Evolutionary conservation across 2,888 invertebrate species (phyloP).

Genomic region (Mesorhabditis belari): DNA sequence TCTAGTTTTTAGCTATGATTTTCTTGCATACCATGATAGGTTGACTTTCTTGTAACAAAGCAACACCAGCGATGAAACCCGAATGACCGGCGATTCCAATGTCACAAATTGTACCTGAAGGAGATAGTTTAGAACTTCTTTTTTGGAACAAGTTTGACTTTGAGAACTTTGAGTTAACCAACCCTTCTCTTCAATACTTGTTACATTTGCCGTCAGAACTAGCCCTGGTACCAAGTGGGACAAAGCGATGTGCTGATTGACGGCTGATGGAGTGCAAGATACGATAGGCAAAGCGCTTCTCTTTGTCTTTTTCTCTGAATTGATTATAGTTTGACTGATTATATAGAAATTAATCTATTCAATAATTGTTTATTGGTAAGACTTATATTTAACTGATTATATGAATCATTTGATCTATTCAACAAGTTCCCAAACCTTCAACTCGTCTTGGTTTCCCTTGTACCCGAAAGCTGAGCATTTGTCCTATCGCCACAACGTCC

Average conservation of each 20-base stretch:
- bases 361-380: too few relatives aligned
- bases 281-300: too few relatives aligned
- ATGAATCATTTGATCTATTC: too few relatives aligned
- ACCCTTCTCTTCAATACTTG: constrained; percentile 50
- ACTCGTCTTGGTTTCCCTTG: too few relatives aligned
- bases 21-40: constrained; percentile 13
- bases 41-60: constrained; percentile 27
- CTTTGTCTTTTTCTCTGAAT: too few relatives aligned
- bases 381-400: too few relatives aligned
- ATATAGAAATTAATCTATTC: too few relatives aligned
- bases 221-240: constrained; percentile 15
- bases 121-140: too few relatives aligned
- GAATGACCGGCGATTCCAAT: constrained; percentile 34
- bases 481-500: constrained; percentile 43
- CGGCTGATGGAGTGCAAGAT: constrained; percentile 27
- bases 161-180: not conserved
- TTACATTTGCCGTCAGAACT: constrained; percentile 35
- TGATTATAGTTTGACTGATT: too few relatives aligned
- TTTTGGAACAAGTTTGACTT: not conserved
- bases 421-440: too few relatives aligned
- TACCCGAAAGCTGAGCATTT: too few relatives aligned
- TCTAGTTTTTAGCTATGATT: not conserved
- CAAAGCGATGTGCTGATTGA: constrained; percentile 42
- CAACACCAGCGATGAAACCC: constrained; percentile 34
- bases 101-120: constrained; percentile 42